phyloP scores from a whole-genome alignment of 2,113 vertebrate species.

The Cavia aperea region DNA sequence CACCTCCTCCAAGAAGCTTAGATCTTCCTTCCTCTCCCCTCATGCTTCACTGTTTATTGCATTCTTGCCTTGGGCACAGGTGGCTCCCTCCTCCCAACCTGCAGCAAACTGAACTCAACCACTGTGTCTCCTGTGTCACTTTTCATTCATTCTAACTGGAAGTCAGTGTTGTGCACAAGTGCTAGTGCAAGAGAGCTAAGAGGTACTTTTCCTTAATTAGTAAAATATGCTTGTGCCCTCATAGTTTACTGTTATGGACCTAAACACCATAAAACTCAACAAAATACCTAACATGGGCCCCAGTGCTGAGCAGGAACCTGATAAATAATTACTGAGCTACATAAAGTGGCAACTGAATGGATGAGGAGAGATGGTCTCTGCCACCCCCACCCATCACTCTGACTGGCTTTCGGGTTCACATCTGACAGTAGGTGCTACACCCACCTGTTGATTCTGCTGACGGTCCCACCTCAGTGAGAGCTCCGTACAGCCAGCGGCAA shows the following conservation, averaged over 20 bases:
- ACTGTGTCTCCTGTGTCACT: background rate
- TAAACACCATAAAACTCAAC: background rate
- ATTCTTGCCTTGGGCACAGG: background rate
- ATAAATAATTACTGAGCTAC: background rate
- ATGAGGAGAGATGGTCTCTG: background rate
- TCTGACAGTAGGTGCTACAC: accelerated
- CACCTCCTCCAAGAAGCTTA: background rate
- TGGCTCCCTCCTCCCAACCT: background rate
- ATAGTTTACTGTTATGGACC: background rate
- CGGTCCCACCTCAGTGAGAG: background rate
- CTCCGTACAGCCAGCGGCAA: background rate
- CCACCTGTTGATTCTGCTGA: background rate
- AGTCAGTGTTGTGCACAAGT: background rate
- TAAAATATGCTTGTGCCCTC: background rate
- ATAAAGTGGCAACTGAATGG: background rate
- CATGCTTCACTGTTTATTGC: too few species aligned
- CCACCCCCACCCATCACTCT: background rate
- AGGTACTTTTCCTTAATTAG: background rate
- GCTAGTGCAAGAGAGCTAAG: background rate
- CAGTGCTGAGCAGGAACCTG: background rate
- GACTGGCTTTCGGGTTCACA: background rate
- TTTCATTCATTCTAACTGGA: background rate
- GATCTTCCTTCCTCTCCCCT: background rate
- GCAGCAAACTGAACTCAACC: background rate
- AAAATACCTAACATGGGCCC: background rate